These are phyloP conservation scores for Cyphomyrus discorhynchus DNA, from an alignment of 2,113 vertebrate species.

Conservation along the genomic window DNA sequence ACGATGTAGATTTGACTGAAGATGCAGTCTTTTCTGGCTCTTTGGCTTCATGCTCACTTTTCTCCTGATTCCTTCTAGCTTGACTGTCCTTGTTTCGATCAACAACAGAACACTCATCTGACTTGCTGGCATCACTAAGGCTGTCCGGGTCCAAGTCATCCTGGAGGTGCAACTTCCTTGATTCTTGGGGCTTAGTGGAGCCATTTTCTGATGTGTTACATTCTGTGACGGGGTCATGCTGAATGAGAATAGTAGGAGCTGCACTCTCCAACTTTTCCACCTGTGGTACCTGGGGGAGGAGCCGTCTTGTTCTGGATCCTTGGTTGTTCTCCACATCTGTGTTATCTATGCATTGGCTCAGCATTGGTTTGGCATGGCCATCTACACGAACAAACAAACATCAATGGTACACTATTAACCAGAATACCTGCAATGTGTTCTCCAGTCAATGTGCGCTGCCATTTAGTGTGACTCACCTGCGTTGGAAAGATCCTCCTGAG, in stretches of 20 bases:
- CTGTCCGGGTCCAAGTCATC: slow-evolving; percentile 94
- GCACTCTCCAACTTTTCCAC: slow-evolving; percentile 58
- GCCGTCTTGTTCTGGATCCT: slow-evolving; percentile 58
- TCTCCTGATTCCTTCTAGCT: neutral
- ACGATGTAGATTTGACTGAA: slow-evolving; percentile 56
- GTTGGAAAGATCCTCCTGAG: slow-evolving; percentile 46
- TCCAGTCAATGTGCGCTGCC: neutral
- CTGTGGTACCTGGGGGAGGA: slow-evolving; percentile 66
- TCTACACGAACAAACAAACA: slow-evolving; percentile 41
- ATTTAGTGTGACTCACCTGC: slow-evolving; percentile 40
- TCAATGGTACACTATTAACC: slow-evolving; percentile 20
- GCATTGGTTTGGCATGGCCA: slow-evolving; percentile 32
- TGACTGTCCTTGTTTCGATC: slow-evolving; percentile 39
- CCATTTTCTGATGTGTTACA: slow-evolving; percentile 49
- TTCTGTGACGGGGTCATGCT: slow-evolving; percentile 57
- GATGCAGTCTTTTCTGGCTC: slow-evolving; percentile 21
- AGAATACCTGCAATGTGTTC: neutral
- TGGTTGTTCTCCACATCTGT: slow-evolving; percentile 54
- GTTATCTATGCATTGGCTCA: slow-evolving; percentile 29
- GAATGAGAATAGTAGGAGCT: slow-evolving; percentile 60
- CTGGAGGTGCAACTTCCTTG: slow-evolving; percentile 55
- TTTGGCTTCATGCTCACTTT: slow-evolving; percentile 16
- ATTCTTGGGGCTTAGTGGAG: slow-evolving; percentile 35
- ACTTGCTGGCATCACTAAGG: slow-evolving; percentile 87
- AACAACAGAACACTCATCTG: slow-evolving; percentile 70